Evolutionary conservation across 53 echinoderm and acorn worm species (phyloP), one percentile per base, ranked within the genome.

Genomic region (Apostichopus leukothele): DNA sequence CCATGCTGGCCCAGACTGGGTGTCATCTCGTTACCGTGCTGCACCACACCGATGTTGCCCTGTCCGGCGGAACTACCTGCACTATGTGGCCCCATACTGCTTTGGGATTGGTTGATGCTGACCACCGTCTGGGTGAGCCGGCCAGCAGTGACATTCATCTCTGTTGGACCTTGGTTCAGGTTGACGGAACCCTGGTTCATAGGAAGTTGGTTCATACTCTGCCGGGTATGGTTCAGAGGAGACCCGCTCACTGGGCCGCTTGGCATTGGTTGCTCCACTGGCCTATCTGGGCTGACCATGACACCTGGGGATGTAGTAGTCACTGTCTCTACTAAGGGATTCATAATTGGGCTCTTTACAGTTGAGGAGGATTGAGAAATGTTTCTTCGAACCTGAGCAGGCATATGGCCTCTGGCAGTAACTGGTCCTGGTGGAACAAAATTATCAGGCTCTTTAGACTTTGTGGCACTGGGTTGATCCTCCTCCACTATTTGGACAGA

Each of bases 241-340:
- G 39, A 39, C 18, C 27, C 85, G 50, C 16, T 85, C 25, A 85
- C 85, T 20, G 85, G 85, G 23, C 26, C 68, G 67, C 67, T 63
- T 12, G 85, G 7, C 61, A 81, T 22, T 21, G 81, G 20, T 81
- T 81, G 81, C 55, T 81, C 81, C 81, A 81, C 59, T n/a, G 81
- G 81, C 51, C 81, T 53, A 5, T 81, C 81, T 19, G 81, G 54
- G 9, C 55, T 19, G 5, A 57, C 81, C 54, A 81, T 81, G 4
- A 81, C 81, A n/a, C 16, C 59, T 9, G 53, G 59, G 20, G 81
- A 6, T 39, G 39, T 39, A 19, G 81, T 1, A 54, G n/a, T 81
- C 19, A 81, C 81, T 21, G 81, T 21, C 3, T 81, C 81, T 7
- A 81, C 81, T 59, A 81, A 55, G 54, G 81, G 81, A 55, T 54